Evolutionary conservation across 2,113 vertebrate genomes (phyloP).

Genomic region (Seriola aureovittata): DNA sequence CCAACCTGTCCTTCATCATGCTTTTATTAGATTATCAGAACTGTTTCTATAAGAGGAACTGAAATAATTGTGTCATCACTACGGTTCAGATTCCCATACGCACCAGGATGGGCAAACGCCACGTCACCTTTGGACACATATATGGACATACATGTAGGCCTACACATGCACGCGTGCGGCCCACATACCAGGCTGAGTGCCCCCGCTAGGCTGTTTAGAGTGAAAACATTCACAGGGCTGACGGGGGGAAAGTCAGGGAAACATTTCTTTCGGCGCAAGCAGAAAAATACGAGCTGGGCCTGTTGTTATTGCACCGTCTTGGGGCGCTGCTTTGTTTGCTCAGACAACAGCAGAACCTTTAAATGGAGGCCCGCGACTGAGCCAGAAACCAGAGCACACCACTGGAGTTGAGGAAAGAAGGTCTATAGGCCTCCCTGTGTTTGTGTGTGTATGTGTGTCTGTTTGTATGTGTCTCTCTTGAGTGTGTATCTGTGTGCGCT

Average conservation of each 20-base stretch:
- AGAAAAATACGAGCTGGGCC: constrained; percentile 81
- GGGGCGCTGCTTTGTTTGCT: constrained; percentile 83
- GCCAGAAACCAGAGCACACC: constrained; percentile 75
- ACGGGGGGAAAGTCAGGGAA: constrained; percentile 82
- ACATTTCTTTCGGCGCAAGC: constrained; percentile 83
- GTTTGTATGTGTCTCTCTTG: constrained; percentile 31
- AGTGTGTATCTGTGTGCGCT: constrained; percentile 55
- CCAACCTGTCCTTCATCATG: constrained; percentile 6
- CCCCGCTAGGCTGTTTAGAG: constrained; percentile 79
- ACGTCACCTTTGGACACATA: constrained; percentile 47
- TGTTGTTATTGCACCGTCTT: constrained; percentile 80
- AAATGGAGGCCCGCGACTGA: constrained; percentile 78
- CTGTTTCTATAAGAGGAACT: constrained; percentile 18
- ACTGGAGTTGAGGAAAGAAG: constrained; percentile 75
- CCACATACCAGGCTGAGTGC: constrained; percentile 74
- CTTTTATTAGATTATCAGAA: constrained; percentile 22
- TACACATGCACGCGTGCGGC: constrained; percentile 54
- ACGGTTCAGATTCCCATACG: constrained; percentile 21
- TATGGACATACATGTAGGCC: constrained; percentile 36
- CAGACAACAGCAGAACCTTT: constrained; percentile 83
- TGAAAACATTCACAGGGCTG: constrained; percentile 85
- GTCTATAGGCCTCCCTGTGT: constrained; percentile 65
- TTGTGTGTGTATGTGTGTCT: constrained; percentile 56
- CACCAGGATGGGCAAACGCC: constrained; percentile 46
- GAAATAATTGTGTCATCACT: constrained; percentile 47